Evolutionary conservation across 2,797 vertebrate genomes (phyloP).

Genomic region (Numenius phaeopus): DNA sequence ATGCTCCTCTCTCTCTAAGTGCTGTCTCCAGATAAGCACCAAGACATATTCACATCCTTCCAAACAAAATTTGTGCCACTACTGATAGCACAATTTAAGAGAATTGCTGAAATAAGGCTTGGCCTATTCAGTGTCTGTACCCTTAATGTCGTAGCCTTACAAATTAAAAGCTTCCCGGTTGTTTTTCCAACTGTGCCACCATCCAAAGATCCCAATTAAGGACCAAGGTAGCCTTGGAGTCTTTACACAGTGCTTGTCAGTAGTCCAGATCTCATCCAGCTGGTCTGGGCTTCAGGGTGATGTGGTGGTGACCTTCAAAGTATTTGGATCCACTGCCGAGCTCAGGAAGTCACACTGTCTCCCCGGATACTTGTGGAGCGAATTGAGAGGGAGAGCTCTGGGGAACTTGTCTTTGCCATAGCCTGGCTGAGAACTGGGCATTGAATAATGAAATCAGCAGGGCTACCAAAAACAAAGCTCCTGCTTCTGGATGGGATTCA

Average conservation of each 20-base stretch:
- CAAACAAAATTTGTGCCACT: not conserved
- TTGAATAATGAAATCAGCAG: not conserved
- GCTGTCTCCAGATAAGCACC: not conserved
- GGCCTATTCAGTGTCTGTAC: not conserved
- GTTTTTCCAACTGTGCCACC: not conserved
- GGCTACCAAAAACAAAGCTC: not conserved
- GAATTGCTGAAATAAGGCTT: not conserved
- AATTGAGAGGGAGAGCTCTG: not conserved
- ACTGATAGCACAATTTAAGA: not conserved
- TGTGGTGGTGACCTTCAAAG: not conserved
- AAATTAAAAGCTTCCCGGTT: not conserved
- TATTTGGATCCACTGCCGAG: not conserved
- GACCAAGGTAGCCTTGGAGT: not conserved
- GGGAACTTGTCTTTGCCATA: not conserved
- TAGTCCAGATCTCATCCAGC: not conserved
- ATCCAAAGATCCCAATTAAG: not conserved
- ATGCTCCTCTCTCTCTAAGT: not conserved
- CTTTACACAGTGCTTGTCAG: not conserved
- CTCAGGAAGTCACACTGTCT: not conserved
- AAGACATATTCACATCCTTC: not conserved
- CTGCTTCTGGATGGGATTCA: not conserved
- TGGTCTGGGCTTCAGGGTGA: not conserved
- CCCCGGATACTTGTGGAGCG: not conserved
- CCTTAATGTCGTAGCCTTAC: not conserved
- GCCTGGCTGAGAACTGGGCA: not conserved